Evolutionary conservation across 64 coral and sea anemone species (phyloP).

Genomic region (Hydrozoanthus tunicans): DNA sequence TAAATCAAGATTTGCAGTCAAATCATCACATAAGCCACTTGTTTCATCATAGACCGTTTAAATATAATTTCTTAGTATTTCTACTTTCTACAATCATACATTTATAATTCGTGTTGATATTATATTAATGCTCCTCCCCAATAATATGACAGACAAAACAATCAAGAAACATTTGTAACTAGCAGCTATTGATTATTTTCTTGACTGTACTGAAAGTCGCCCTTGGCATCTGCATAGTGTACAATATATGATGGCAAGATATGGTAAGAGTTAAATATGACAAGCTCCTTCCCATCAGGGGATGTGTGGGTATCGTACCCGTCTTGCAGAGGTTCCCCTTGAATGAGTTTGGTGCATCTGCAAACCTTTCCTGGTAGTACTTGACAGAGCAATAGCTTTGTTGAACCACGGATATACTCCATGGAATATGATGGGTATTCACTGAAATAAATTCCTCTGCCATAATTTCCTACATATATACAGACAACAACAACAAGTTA

Average conservation of each 20-base stretch:
- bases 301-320: slow-evolving; percentile 83
- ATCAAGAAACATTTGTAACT: no score
- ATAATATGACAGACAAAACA: no score
- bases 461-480: slow-evolving; percentile 56
- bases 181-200: neutral
- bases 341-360: slow-evolving; percentile 79
- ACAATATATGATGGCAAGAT: slow-evolving; percentile 88
- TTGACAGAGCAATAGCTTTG: slow-evolving; percentile 79
- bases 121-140: no score
- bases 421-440: slow-evolving; percentile 92
- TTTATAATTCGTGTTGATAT: no score
- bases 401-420: slow-evolving; percentile 78
- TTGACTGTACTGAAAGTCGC: slow-evolving; percentile 61
- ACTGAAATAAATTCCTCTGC: slow-evolving; percentile 84
- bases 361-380: slow-evolving; percentile 80
- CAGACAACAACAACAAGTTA: no score
- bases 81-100: no score
- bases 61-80: no score
- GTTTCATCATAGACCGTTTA: no score
- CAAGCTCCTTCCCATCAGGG: slow-evolving; percentile 86
- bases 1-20: no score
- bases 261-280: slow-evolving; percentile 79
- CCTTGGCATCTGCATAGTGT: slow-evolving; percentile 78
- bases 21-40: no score
- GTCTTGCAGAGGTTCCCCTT: slow-evolving; percentile 73